Conservation (phyloP, 1,140 invertebrate species). For the Apis cerana region DNA sequence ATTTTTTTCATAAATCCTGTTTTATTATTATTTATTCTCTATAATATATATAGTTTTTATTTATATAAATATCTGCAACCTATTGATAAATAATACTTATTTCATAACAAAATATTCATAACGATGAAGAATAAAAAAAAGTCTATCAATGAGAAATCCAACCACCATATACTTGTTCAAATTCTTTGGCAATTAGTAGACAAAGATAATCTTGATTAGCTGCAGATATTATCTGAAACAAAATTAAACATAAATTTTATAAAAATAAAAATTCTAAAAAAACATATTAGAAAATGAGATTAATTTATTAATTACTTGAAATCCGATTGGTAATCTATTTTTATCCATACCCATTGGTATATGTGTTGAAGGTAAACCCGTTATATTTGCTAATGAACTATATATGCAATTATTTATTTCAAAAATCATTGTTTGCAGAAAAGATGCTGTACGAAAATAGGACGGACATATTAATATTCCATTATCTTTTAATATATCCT, state of each 20-base stretch:
- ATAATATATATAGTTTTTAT: too few relatives aligned
- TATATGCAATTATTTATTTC: conserved; percentile 85
- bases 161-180: conserved; percentile 91
- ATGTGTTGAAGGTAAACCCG: conserved; percentile 89
- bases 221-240: conserved; percentile 82
- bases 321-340: conserved; percentile 86
- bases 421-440: conserved; percentile 83
- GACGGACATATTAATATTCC: conserved; percentile 90
- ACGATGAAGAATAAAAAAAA: background rate
- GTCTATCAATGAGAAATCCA: conserved; percentile 82
- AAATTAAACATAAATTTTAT: background rate
- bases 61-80: too few relatives aligned
- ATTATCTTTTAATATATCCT: conserved; percentile 83
- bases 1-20: too few relatives aligned
- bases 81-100: background rate
- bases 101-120: background rate
- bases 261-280: background rate
- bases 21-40: too few relatives aligned
- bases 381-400: conserved; percentile 87
- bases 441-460: conserved; percentile 84
- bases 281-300: background rate
- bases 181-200: conserved; percentile 87
- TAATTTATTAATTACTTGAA: conserved; percentile 83
- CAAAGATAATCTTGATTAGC: conserved; percentile 87
- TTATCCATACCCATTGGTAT: conserved; percentile 86